Evolutionary conservation across 2,888 invertebrate species (phyloP), one percentile per base, ranked within the genome.

Genomic region (Plagiodera versicolora): DNA sequence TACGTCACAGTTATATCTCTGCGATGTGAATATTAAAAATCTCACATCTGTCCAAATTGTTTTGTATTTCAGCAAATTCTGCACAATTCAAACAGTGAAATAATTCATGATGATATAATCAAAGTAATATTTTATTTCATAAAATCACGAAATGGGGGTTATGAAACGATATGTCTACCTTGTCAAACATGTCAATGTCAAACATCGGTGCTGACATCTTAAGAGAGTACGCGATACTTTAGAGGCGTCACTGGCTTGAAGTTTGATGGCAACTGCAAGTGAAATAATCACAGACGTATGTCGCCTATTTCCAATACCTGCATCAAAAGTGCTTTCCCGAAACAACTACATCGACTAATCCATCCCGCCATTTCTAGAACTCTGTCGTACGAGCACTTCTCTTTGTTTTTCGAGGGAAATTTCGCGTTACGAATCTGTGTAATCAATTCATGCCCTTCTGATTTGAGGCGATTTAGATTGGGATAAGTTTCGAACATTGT

Each of bases 271-370:
- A 24, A 28, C 28, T 17, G 16, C 11, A 9, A 19, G 17, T 6
- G 49, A 48, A 58, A 47, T 60, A 54, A 65, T 64, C 66, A 58
- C 19, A 1, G 67, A 69, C 63, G 30, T 30, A 67, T 64, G 69
- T 66, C 35, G 10, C 16, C 16, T 60, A 10, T 58, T 52, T 58
- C 49, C 24, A 28, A 61, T n/a, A n/a, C n/a, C n/a, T n/a, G n/a
- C n/a, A 51, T 30, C 69, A 58, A 69, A 67, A 69, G 58, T 65
- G 46, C 48, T 66, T 69, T 67, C 65, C 56, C 28, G 50, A 56
- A 60, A 55, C 59, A 60, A 52, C 63, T 58, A 56, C 56, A 63
- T 58, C 60, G 65, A 55, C 44, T 47, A 56, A 35, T 30, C 50
- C 45, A 57, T 60, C 64, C 66, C 60, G 66, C 62, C 64, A 66